Evolutionary conservation across 1,140 invertebrate species (phyloP).

Genomic region (Formica selysi): DNA sequence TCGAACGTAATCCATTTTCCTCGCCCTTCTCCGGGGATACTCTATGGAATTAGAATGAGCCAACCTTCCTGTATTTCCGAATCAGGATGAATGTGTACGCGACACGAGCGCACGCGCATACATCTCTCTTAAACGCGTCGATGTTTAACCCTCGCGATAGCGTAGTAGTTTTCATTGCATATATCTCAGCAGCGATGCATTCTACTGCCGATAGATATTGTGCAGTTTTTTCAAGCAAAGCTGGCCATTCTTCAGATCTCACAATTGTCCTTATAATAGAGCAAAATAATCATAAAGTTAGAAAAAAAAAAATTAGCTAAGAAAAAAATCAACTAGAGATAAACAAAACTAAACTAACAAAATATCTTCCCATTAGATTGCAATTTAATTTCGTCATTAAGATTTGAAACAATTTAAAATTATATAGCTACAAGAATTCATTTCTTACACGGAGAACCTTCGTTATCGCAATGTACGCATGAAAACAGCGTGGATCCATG

Average conservation of each 20-base stretch:
- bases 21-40: conserved; percentile 51
- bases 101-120: conserved; percentile 8
- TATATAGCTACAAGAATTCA: background rate
- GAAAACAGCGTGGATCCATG: background rate
- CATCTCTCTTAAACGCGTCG: background rate
- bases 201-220: background rate
- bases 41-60: conserved; percentile 65
- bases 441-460: background rate
- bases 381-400: background rate
- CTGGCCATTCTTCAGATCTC: background rate
- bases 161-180: background rate
- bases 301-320: background rate
- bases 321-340: background rate
- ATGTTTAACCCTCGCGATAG: conserved; percentile 17
- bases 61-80: conserved; percentile 39
- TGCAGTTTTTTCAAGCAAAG: background rate
- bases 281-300: background rate
- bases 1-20: conserved; percentile 56
- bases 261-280: background rate
- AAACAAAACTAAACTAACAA: background rate
- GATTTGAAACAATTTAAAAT: background rate
- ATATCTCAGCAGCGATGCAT: background rate
- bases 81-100: conserved; percentile 45
- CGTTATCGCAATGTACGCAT: background rate
- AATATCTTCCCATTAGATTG: background rate